Conservation (phyloP, 2,888 invertebrate species). For the Itoplectis maculator region DNA sequence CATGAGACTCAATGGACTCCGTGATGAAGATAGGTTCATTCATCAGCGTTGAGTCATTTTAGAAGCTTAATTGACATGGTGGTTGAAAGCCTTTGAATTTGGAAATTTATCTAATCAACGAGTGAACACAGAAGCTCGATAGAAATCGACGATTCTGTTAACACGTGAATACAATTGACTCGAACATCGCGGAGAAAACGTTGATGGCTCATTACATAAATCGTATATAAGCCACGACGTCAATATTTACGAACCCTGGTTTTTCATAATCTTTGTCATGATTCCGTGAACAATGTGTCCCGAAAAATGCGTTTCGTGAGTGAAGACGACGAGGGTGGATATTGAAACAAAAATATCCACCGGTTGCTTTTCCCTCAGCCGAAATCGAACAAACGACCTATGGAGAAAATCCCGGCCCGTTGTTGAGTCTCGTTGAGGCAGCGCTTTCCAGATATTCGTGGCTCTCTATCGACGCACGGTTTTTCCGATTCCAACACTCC, state of each 20-base stretch:
- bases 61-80: background rate
- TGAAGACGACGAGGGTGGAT: background rate
- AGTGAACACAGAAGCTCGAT: background rate
- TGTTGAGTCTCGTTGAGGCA: conserved; percentile 52
- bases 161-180: background rate
- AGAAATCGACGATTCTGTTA: background rate
- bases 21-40: conserved; percentile 39
- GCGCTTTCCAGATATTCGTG: conserved; percentile 68
- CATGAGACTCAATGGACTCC: conserved; percentile 35
- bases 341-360: conserved; percentile 82
- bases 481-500: conserved; percentile 41
- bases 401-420: conserved; percentile 43
- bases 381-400: conserved; percentile 70
- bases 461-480: conserved; percentile 59
- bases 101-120: background rate
- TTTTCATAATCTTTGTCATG: conserved; percentile 55
- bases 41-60: conserved; percentile 25
- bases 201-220: background rate
- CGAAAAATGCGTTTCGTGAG: conserved; percentile 70
- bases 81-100: background rate
- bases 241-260: conserved; percentile 49
- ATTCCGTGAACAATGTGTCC: background rate
- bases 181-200: background rate
- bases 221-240: background rate
- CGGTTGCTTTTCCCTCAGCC: conserved; percentile 77